Evolutionary conservation across 2,888 invertebrate genomes (phyloP).

Genomic region (Epsilonema sp.): DNA sequence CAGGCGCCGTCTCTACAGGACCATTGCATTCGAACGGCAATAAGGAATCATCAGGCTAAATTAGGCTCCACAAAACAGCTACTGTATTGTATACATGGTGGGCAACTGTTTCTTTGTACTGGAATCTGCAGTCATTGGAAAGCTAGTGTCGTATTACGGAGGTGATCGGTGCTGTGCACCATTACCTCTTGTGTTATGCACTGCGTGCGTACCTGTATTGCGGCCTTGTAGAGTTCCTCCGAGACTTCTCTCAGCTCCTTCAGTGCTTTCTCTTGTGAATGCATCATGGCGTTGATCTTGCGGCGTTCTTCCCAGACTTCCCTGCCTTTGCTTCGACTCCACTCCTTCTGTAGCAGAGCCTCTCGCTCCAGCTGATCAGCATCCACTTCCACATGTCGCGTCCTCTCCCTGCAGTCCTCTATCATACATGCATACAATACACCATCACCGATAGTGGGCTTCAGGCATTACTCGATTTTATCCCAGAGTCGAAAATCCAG

Average conservation of each 20-base stretch:
- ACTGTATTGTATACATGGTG: too few species aligned
- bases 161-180: too few species aligned
- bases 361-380: conserved; percentile 35
- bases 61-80: too few species aligned
- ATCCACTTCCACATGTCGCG: not conserved
- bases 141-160: too few species aligned
- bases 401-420: not conserved
- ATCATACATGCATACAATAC: conserved; percentile 1
- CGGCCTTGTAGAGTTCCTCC: conserved; percentile 63
- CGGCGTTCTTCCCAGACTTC: conserved; percentile 46
- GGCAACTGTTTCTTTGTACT: too few species aligned
- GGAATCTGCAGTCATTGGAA: too few species aligned
- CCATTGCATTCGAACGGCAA: too few species aligned
- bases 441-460: conserved; percentile 1
- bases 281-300: conserved; percentile 47
- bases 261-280: conserved; percentile 54
- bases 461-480: conserved; percentile 2
- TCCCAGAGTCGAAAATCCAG: conserved; percentile 16
- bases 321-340: conserved; percentile 48
- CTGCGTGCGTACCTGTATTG: conserved; percentile 53
- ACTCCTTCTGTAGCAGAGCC: conserved; percentile 48
- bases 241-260: conserved; percentile 57
- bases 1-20: too few species aligned
- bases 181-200: too few species aligned
- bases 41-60: too few species aligned